Evolutionary conservation across 1,140 invertebrate species (phyloP).

Genomic region (Drosophila malerkotliana): DNA sequence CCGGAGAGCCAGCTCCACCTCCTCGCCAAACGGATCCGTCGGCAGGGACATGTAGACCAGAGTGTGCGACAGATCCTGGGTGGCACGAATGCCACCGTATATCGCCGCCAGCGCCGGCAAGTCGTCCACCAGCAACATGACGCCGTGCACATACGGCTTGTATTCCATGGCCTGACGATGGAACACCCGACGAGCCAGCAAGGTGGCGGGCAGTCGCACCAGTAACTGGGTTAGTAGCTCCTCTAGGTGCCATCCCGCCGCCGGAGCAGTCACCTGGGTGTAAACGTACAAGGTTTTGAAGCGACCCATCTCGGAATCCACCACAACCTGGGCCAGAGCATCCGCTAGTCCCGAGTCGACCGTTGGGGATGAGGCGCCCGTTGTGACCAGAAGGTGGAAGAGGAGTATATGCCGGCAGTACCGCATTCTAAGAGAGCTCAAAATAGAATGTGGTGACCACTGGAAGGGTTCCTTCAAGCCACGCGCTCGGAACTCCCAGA

Average conservation of each 20-base stretch:
- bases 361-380: no score
- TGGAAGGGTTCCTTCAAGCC: background rate
- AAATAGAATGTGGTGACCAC: slow-evolving; percentile 2
- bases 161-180: slow-evolving; percentile 36
- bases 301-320: slow-evolving; percentile 50
- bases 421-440: slow-evolving; percentile 13
- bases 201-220: background rate
- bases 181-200: slow-evolving; percentile 21
- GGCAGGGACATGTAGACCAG: slow-evolving; percentile 61
- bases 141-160: slow-evolving; percentile 51
- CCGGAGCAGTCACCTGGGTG: slow-evolving; percentile 18
- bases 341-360: slow-evolving; percentile 7
- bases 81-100: slow-evolving; percentile 39
- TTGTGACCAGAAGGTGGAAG: background rate
- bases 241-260: slow-evolving; percentile 12
- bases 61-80: slow-evolving; percentile 58
- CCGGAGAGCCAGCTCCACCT: slow-evolving; percentile 36
- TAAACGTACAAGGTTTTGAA: slow-evolving; percentile 49
- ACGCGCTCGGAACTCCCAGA: background rate
- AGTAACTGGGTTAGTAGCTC: slow-evolving; percentile 36
- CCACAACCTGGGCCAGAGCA: slow-evolving; percentile 46
- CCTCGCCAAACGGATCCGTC: background rate
- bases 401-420: background rate
- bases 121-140: slow-evolving; percentile 56
- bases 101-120: slow-evolving; percentile 31